These are phyloP conservation scores for Stenodema calcarata DNA, from an alignment of 2,888 invertebrate genomes.

Conservation along the genomic window DNA sequence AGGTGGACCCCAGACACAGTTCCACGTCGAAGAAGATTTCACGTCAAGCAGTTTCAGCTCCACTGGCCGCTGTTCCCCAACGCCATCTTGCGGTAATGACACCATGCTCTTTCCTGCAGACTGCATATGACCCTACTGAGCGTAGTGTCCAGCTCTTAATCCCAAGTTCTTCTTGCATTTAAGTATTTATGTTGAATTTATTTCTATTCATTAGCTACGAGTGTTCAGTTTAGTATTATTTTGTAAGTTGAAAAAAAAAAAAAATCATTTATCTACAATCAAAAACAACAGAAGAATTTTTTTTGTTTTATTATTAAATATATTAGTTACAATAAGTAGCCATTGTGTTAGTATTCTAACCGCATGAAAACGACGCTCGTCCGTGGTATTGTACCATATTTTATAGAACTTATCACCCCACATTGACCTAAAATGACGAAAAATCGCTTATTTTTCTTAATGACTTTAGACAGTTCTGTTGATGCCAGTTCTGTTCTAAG, in stretches of 20 bases:
- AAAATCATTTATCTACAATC: background rate
- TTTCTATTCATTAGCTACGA: background rate
- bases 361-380: background rate
- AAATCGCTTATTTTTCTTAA: background rate
- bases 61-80: constrained; percentile 79
- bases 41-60: constrained; percentile 54
- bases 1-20: constrained; percentile 28
- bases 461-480: background rate
- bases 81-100: constrained; percentile 77
- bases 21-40: constrained; percentile 48
- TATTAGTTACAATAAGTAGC: background rate
- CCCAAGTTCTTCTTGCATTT: background rate
- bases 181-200: background rate
- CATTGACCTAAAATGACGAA: background rate
- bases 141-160: background rate
- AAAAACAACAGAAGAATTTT: background rate
- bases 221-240: background rate
- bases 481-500: background rate
- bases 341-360: background rate
- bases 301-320: background rate
- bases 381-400: background rate
- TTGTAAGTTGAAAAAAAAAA: background rate
- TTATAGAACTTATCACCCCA: background rate
- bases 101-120: constrained; percentile 82
- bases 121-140: constrained; percentile 46